Base-by-base conservation (phyloP, 2,888 invertebrate species). In the Busseola fusca region DNA sequence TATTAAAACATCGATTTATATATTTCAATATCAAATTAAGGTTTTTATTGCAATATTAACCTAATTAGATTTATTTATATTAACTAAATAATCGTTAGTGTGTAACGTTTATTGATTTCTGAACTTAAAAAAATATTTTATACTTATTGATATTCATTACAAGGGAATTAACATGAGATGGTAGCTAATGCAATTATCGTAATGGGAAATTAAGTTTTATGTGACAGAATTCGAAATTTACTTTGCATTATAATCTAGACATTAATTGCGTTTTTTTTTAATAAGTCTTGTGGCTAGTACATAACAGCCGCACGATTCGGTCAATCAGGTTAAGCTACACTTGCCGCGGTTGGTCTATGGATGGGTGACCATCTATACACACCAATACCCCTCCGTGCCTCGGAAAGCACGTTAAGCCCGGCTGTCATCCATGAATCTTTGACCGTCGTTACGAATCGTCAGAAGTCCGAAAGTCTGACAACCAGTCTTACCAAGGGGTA, bases 41-140 rank as follows among this genome's bases (percentile, higher is more conserved):
- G 14, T 56, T 72, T 54, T 68, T 64, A 75, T 72, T 66, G 21
- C 37, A 30, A 30, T 67, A 70, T 74, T 64, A 72, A 66, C 52
- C 27, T 27, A 5, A 63, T 48, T 54, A 69, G 37, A 4, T 37
- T 58, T 65, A 56, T 70, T 69, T 72, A 68, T 66, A 34, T 63
- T 66, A 42, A 27, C n/a, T 60, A 58, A 72, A 72, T 72, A 40
- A 56, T 27, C 52, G 4, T 57, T 27, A 45, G 4, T 57, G 9
- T 45, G 40, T 71, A 60, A 64, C 64, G 7, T 34, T 50, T 50
- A 56, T 54, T 64, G 34, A 63, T 70, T 63, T 63, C 34, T 54
- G 10, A 50, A 27, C 30, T 58, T 40, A 18, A n/a, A 58, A 34
- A 64, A 0, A 42, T 64, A 30, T 65, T 66, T 37, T 45, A 45